Evolutionary conservation across 53 echinoderm and acorn worm species (phyloP).

Genomic region (Temnopleurus reevesii): DNA sequence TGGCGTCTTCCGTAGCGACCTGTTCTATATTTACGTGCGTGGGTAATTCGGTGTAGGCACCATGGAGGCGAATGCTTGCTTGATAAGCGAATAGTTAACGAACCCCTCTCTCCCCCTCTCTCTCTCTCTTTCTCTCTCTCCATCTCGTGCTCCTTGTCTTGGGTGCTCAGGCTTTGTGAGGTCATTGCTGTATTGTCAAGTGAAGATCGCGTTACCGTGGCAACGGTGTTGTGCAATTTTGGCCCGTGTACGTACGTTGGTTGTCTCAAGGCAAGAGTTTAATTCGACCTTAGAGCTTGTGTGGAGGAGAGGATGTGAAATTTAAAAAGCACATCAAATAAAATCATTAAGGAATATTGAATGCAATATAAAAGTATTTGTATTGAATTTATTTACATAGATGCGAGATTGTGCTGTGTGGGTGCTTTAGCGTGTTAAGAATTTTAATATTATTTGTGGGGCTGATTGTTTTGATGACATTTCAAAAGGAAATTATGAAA

Average conservation of each 20-base stretch:
- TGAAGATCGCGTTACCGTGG: slow-evolving; percentile 2
- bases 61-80: neutral
- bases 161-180: slow-evolving; percentile 30
- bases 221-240: neutral
- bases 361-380: neutral
- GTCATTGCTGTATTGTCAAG: slow-evolving; percentile 16
- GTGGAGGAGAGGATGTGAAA: neutral
- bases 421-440: too few species aligned
- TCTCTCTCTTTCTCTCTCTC: neutral
- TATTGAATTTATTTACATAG: neutral
- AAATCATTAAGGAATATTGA: neutral
- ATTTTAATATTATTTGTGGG: too few species aligned
- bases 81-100: neutral
- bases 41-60: neutral
- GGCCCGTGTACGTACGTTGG: neutral
- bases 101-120: neutral
- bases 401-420: too few species aligned
- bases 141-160: neutral
- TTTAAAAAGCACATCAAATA: neutral
- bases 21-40: neutral
- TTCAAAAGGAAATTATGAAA: too few species aligned
- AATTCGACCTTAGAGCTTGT: neutral
- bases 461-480: too few species aligned
- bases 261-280: slow-evolving; percentile 25
- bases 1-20: neutral